Conservation (phyloP, 2,888 invertebrate species). For the Cephalotes varians region DNA sequence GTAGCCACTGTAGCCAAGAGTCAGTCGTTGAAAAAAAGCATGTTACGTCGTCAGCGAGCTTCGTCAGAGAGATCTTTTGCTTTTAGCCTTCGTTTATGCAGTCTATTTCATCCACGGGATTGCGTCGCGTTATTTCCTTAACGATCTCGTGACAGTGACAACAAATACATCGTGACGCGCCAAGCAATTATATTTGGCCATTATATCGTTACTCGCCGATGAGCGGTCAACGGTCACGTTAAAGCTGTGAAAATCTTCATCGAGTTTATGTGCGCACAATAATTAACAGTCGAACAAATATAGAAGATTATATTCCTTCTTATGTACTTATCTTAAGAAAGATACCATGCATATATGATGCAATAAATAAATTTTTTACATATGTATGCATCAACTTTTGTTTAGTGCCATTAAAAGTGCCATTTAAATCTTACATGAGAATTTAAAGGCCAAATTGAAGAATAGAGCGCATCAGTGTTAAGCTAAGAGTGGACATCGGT, state of each 20-base stretch:
- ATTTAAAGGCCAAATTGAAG: neutral
- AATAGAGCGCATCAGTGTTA: slow-evolving; percentile 16
- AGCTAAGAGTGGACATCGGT: slow-evolving; percentile 29
- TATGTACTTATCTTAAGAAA: neutral
- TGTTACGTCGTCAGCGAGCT: slow-evolving; percentile 53
- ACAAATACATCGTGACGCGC: slow-evolving; percentile 40
- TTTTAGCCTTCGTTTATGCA: slow-evolving; percentile 54
- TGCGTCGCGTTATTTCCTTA: slow-evolving; percentile 49
- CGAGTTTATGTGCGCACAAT: neutral
- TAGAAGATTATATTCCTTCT: neutral
- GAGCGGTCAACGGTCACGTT: slow-evolving; percentile 39
- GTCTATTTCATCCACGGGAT: slow-evolving; percentile 45
- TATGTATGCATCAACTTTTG: neutral
- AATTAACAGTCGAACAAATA: neutral
- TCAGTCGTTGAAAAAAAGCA: slow-evolving; percentile 59
- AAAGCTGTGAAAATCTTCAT: slow-evolving; percentile 13
- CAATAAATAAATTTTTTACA: neutral
- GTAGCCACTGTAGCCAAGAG: slow-evolving; percentile 47
- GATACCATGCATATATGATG: neutral
- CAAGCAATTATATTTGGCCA: slow-evolving; percentile 49
- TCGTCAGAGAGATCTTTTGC: slow-evolving; percentile 60
- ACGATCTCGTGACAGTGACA: slow-evolving; percentile 50
- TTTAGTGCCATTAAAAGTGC: neutral
- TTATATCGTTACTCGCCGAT: slow-evolving; percentile 32
- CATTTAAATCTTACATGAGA: neutral